Evolutionary conservation across 1,140 invertebrate species (phyloP), one percentile per base, ranked within the genome.

Genomic region (Drosophila tristis): DNA sequence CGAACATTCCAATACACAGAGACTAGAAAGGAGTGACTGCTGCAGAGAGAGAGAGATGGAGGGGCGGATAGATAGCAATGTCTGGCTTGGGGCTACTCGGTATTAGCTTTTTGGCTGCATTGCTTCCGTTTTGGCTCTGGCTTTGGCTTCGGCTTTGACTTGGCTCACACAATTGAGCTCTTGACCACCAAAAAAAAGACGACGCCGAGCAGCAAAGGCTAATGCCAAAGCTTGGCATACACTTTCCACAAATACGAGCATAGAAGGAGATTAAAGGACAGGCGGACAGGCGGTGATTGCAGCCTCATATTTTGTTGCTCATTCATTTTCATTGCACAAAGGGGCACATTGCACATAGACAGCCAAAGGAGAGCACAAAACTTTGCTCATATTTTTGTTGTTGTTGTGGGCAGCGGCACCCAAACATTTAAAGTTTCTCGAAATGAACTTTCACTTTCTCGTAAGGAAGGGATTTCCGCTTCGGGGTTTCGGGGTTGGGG

Each of bases 381-480:
- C 70, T 86, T 82, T 86, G 44, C 47, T 78, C 60, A 86, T 86
- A 81, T 76, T 70, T 73, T 47, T 54, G 23, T 60, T 31, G 20
- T 20, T 29, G 26, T 29, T 29, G 26, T 20, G 1, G 31, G 31
- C 3, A 35, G 31, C 9, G 31, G 35, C 35, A 3, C 74, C 48
- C 25, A 44, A 26, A 26, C 50, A 49, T 43, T 35, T 53, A 78
- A 78, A 78, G 67, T 74, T 70, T 53, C 6, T 5, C 64, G 43
- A 86, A 70, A 71, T 75, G 65, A 80, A 74, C 78, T 78, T 87
- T 86, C 70, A 67, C 68, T 86, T 87, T 67, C 60, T 23, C 23
- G 7, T 23, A 50, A n/a, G 53, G 31, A 20, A 53, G 50, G 13
- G 43, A 35, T 43, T 39, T 20, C 35, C 57, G 20, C 2, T 20